A percentile compares a stretch with the other conserved stretches of the same genome.
phyloP scores from a whole-genome alignment of 2,888 invertebrate species.

The Leptopilina syphax region DNA sequence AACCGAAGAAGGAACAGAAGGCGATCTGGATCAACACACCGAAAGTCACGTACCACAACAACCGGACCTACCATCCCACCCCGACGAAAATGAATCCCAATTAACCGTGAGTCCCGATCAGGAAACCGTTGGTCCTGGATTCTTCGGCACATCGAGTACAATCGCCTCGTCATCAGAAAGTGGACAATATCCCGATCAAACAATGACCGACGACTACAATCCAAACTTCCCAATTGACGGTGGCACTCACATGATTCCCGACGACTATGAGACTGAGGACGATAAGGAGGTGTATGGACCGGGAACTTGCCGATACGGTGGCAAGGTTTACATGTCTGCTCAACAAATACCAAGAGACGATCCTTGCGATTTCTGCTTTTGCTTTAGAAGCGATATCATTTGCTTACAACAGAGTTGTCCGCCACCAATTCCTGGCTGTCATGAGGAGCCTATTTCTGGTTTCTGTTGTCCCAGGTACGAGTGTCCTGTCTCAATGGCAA shows the following conservation, averaged over 20 bases:
- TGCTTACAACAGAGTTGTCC: constrained; percentile 97
- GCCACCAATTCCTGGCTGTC: constrained; percentile 93
- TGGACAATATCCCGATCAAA: constrained; percentile 67
- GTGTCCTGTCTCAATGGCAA: constrained; percentile 93
- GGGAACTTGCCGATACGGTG: constrained; percentile 94
- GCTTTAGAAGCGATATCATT: constrained; percentile 96
- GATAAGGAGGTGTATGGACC: constrained; percentile 89
- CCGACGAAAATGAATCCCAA: constrained; percentile 59
- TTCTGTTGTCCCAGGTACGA: constrained; percentile 97
- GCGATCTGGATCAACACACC: constrained; percentile 56
- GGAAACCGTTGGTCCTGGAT: constrained; percentile 55
- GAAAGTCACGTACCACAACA: constrained; percentile 46
- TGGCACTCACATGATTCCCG: constrained; percentile 78
- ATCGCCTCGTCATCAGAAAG: constrained; percentile 35
- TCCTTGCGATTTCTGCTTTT: constrained; percentile 98
- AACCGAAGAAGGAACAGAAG: constrained; percentile 50
- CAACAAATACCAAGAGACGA: constrained; percentile 96
- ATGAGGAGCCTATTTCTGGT: constrained; percentile 93
- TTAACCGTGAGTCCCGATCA: constrained; percentile 59
- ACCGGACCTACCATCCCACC: constrained; percentile 47
- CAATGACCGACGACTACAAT: constrained; percentile 65
- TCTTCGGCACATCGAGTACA: constrained; percentile 50
- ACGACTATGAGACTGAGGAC: constrained; percentile 85
- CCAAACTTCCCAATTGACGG: constrained; percentile 69
- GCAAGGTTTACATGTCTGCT: constrained; percentile 94